Conservation (phyloP, 2,797 vertebrate genomes). For the Micrastur ruficollis region DNA sequence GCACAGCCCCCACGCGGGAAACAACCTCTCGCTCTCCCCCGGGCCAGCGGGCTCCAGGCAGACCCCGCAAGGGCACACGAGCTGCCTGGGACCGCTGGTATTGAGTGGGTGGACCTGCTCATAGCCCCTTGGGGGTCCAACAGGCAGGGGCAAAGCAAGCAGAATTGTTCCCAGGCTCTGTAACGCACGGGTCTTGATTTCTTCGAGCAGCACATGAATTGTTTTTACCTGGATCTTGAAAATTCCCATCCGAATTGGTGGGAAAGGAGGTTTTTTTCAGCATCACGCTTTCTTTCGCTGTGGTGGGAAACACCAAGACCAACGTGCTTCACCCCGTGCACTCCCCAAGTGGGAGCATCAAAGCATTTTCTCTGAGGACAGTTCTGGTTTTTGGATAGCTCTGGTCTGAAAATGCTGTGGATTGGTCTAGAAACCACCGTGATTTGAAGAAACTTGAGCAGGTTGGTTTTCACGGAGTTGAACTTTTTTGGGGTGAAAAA, state of each 20-base stretch:
- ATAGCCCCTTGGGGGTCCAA: background rate
- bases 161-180: background rate
- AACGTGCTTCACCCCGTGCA: background rate
- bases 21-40: fast-evolving
- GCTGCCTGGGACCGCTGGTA: background rate
- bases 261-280: background rate
- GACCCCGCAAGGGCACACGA: background rate
- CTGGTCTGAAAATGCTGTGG: background rate
- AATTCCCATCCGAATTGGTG: background rate
- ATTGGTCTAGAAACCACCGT: background rate
- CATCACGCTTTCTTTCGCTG: background rate
- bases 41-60: background rate
- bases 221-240: background rate
- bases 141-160: background rate
- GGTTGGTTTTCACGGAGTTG: background rate
- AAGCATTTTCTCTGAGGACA: background rate
- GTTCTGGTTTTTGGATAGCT: background rate
- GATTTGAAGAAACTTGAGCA: background rate
- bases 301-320: background rate
- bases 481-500: background rate
- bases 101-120: background rate
- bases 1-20: background rate
- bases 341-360: background rate
- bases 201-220: background rate
- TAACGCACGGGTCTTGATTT: background rate